Conservation (phyloP, 2,113 vertebrate species). For the Philantomba maxwellii region DNA sequence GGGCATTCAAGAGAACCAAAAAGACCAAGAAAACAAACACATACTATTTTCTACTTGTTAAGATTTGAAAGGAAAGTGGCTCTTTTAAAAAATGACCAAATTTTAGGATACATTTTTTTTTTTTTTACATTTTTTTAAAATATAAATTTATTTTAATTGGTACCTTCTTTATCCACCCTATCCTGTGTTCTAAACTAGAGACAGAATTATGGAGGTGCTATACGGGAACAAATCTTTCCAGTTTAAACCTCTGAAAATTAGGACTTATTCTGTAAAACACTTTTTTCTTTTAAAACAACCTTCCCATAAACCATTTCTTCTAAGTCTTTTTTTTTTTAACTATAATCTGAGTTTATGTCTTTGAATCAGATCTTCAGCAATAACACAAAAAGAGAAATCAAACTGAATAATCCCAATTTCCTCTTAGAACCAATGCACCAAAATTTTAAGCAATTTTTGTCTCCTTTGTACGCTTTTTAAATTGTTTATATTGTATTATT, state of each 20-base stretch:
- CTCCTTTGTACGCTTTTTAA: not conserved
- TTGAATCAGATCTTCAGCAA: not conserved
- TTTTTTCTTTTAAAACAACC: not conserved
- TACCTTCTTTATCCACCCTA: not conserved
- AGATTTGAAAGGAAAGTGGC: not conserved
- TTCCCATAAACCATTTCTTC: not conserved
- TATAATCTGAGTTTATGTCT: not conserved
- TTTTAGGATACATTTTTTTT: not conserved
- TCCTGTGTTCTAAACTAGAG: not conserved
- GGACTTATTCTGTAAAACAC: not conserved
- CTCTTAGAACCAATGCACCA: not conserved
- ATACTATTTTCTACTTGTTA: not conserved
- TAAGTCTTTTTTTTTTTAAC: not conserved
- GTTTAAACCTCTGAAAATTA: not conserved
- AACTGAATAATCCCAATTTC: not conserved
- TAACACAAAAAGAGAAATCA: not conserved
- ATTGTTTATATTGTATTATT: not conserved
- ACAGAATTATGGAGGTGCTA: not conserved
- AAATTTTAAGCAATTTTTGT: not conserved
- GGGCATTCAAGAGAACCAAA: conserved; percentile 22
- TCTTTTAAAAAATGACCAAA: not conserved
- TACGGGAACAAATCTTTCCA: not conserved
- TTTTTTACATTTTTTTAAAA: too few relatives aligned
- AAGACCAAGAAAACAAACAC: conserved; percentile 36
- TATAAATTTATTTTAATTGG: too few relatives aligned